Evolutionary conservation across 2,113 vertebrate species (phyloP).

Genomic region (Grammomys dolichurus): DNA sequence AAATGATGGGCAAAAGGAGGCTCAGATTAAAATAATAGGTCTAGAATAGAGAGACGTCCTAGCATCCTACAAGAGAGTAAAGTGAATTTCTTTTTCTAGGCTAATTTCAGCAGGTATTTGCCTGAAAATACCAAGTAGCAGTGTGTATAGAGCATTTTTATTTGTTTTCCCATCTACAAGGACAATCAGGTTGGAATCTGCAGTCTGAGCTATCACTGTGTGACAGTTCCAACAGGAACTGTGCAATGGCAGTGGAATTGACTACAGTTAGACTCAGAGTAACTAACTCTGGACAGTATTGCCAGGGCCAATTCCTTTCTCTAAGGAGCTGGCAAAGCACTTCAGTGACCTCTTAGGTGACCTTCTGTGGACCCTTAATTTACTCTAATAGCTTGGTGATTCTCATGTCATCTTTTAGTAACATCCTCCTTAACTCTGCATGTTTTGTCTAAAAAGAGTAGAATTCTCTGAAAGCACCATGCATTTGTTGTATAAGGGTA

Average conservation of each 20-base stretch:
- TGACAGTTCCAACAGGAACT: not conserved
- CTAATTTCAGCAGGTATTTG: not conserved
- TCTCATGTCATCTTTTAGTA: not conserved
- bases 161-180: slow-evolving; percentile 20
- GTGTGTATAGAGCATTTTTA: not conserved
- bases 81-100: not conserved
- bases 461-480: slow-evolving; percentile 3
- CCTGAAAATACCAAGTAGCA: not conserved
- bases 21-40: not conserved
- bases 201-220: not conserved
- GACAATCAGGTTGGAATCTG: not conserved
- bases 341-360: not conserved
- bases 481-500: not conserved
- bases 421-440: not conserved
- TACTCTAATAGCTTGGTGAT: not conserved
- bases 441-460: slow-evolving; percentile 24
- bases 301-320: not conserved
- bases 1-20: not conserved
- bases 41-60: not conserved
- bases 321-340: not conserved
- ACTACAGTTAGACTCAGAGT: not conserved
- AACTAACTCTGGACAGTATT: not conserved
- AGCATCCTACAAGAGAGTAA: slow-evolving; percentile 28
- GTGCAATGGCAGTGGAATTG: not conserved
- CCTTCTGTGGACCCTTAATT: slow-evolving; percentile 13